These are phyloP conservation scores for Mus pahari DNA, from an alignment of 2,113 vertebrate genomes.

Conservation along the genomic window DNA sequence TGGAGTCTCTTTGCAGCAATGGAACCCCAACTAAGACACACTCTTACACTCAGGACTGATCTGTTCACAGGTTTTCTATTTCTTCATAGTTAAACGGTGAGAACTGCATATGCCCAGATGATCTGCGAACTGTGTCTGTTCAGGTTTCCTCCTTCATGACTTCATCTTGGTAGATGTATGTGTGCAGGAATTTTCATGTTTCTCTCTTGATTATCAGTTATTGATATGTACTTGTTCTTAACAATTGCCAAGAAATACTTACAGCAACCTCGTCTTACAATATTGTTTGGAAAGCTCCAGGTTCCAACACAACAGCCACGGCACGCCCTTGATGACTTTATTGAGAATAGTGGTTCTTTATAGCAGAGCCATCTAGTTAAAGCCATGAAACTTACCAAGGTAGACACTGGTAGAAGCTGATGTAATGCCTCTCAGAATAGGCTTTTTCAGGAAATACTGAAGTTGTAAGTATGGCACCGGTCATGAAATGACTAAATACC, in stretches of 20 bases:
- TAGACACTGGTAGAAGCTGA: neutral
- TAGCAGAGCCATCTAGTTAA: neutral
- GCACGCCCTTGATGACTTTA: neutral
- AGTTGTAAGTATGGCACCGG: neutral
- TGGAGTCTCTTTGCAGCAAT: too few relatives aligned
- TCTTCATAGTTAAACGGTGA: neutral
- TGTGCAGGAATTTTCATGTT: neutral
- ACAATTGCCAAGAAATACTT: neutral
- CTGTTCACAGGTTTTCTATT: neutral
- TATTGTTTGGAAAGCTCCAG: neutral
- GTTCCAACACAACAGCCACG: too few relatives aligned
- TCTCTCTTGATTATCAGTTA: neutral
- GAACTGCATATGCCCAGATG: neutral
- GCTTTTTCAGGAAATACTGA: neutral
- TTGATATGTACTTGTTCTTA: neutral
- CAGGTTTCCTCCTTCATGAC: neutral
- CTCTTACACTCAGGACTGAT: neutral
- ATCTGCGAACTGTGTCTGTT: neutral
- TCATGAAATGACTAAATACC: neutral
- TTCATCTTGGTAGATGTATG: neutral
- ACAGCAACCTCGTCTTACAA: neutral
- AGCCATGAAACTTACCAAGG: neutral
- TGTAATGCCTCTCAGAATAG: neutral
- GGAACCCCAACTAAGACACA: too few relatives aligned
- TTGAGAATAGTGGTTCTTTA: neutral